Evolutionary conservation across 2,888 invertebrate genomes (phyloP), one percentile per base, ranked within the genome.

Genomic region (Atethmia centrago): DNA sequence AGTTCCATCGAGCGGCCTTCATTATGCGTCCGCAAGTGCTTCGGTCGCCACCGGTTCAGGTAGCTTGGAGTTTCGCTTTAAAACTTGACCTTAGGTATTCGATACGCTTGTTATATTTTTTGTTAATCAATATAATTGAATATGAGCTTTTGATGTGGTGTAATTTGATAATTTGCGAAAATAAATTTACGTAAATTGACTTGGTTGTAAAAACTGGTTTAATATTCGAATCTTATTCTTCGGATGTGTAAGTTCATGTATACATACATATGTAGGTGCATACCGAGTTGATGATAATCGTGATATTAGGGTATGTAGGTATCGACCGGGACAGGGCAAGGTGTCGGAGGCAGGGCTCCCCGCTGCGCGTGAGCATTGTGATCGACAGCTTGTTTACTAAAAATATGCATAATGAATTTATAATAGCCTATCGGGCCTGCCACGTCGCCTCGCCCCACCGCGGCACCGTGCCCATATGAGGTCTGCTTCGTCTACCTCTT

Each of bases 381-480:
- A 96, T 95, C 95, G 96, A 96, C 96, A 96, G 95, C 95, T 95
- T 96, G 96, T 96, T 96, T 96, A 96, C 96, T 94, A 95, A 96
- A 96, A 96, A 95, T 96, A 95, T 96, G 96, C 96, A 96, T 96
- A 96, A 96, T 96, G 96, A 96, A 96, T 96, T 93, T 96, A 96
- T 95, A 96, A 96, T 96, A 91, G 92, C 92, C 92, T 90, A 90
- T 91, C 90, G 89, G 89, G 91, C 87, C 89, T 90, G 93, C 91
- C 91, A 90, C 89, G 90, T 90, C 87, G 89, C 91, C 87, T 91
- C 89, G 88, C 88, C 87, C 90, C 90, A 89, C 87, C 89, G 88
- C 88, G 87, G 90, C 90, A 89, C 87, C 82, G 84, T 85, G 83
- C 82, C 84, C 82, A 87, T 88, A 88, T 89, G 84, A 89, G 86